These are phyloP conservation scores for Trachemys scripta DNA, from an alignment of 2,113 vertebrate genomes.

Conservation along the genomic window DNA sequence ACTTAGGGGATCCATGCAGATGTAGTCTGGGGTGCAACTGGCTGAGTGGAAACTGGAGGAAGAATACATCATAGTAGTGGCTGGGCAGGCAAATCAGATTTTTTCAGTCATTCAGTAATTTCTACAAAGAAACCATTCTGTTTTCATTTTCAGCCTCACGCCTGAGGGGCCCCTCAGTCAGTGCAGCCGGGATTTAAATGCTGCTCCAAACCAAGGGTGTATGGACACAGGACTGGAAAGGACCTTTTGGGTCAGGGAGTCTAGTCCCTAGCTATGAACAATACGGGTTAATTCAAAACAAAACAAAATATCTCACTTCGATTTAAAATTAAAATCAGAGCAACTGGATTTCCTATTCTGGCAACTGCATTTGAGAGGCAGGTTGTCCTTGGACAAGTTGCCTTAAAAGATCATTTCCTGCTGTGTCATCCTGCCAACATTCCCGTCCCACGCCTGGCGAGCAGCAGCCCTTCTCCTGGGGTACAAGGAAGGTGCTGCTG, in stretches of 20 bases:
- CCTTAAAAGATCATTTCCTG: background rate
- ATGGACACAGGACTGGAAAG: background rate
- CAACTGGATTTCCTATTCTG: background rate
- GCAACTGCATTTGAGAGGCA: background rate
- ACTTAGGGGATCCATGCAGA: rapidly evolving
- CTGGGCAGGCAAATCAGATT: background rate
- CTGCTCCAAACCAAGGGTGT: background rate
- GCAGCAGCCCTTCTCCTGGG: rapidly evolving
- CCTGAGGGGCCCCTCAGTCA: background rate
- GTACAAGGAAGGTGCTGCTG: background rate
- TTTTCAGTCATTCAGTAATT: background rate
- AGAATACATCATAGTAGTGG: background rate
- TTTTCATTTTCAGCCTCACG: background rate
- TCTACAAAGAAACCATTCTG: background rate
- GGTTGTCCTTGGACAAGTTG: background rate
- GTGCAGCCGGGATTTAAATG: background rate
- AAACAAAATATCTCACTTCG: background rate
- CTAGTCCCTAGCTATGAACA: background rate
- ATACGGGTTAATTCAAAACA: background rate
- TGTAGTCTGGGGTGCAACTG: background rate
- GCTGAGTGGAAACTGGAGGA: background rate
- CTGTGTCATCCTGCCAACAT: rapidly evolving
- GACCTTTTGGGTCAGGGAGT: background rate
- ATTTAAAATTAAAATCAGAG: background rate
- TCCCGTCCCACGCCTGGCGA: background rate